Evolutionary conservation across 2,113 vertebrate genomes (phyloP).

Genomic region (Dunckerocampus dactyliophorus): DNA sequence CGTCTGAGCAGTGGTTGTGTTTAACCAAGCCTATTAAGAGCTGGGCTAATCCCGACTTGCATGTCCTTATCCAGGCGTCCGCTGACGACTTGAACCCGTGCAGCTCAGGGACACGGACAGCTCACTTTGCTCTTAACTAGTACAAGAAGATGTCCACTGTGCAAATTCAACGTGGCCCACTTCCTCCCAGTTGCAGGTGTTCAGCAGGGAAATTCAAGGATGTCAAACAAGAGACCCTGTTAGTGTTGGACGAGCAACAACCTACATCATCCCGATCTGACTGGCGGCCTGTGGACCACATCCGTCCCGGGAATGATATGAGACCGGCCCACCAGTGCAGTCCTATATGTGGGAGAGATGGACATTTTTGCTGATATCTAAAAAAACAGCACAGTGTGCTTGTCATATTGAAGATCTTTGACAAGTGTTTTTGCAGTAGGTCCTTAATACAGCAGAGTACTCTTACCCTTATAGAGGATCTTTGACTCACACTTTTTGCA

Average conservation of each 20-base stretch:
- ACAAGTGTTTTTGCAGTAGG: too few relatives aligned
- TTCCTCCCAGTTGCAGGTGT: slow-evolving; percentile 59
- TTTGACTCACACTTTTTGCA: too few relatives aligned
- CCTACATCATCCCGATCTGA: slow-evolving; percentile 55
- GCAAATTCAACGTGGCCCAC: slow-evolving; percentile 54
- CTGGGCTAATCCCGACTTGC: slow-evolving; percentile 66
- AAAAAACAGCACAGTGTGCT: too few relatives aligned
- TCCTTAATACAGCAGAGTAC: too few relatives aligned
- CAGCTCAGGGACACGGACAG: background rate
- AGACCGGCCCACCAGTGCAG: too few relatives aligned
- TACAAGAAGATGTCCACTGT: slow-evolving; percentile 20
- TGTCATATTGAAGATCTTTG: too few relatives aligned
- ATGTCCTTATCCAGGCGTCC: slow-evolving; percentile 58
- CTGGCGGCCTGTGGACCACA: too few relatives aligned
- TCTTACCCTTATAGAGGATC: too few relatives aligned
- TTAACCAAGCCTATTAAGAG: slow-evolving; percentile 71
- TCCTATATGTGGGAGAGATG: too few relatives aligned
- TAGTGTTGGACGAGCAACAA: slow-evolving; percentile 57
- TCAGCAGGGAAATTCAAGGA: slow-evolving; percentile 69
- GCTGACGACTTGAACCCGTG: slow-evolving; percentile 51
- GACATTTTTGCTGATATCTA: too few relatives aligned
- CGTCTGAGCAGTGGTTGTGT: slow-evolving; percentile 62
- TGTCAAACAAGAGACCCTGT: slow-evolving; percentile 68
- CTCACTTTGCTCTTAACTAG: background rate
- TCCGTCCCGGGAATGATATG: too few relatives aligned